Conservation (phyloP, 2,888 invertebrate genomes). For the Drosophila kanekoi region DNA sequence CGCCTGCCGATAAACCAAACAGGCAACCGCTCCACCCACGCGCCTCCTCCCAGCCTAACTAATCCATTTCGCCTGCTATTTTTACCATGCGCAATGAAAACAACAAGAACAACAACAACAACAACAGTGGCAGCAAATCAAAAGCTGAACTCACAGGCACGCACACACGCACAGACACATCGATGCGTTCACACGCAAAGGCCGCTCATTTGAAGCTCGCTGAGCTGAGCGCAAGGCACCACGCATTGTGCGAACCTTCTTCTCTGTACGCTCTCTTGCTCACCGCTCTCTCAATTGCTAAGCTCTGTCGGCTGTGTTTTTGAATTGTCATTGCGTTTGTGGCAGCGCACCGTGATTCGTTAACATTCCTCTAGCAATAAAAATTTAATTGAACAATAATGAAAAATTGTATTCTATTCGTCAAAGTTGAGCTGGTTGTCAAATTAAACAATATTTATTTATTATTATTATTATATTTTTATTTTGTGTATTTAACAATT, state of each 20-base stretch:
- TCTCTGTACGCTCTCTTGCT: slow-evolving; percentile 29
- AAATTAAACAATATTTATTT: neutral
- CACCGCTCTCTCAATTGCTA: slow-evolving; percentile 25
- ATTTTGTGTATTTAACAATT: neutral
- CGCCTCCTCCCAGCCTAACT: slow-evolving; percentile 49
- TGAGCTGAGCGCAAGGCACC: slow-evolving; percentile 52
- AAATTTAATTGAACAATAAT: neutral
- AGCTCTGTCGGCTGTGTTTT: slow-evolving; percentile 37
- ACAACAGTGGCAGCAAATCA: slow-evolving; percentile 51
- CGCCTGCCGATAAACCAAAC: slow-evolving; percentile 44
- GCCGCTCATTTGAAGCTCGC: slow-evolving; percentile 57
- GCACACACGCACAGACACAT: slow-evolving; percentile 16
- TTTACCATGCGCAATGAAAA: slow-evolving; percentile 68
- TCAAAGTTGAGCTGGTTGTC: neutral
- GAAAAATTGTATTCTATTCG: neutral
- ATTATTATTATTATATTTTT: neutral
- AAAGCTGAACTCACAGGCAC: slow-evolving; percentile 53
- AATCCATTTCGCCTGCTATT: slow-evolving; percentile 76
- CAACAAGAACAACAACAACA: slow-evolving; percentile 36
- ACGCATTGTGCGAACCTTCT: slow-evolving; percentile 24
- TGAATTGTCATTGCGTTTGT: slow-evolving; percentile 56
- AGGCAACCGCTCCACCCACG: slow-evolving; percentile 1
- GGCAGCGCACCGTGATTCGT: slow-evolving; percentile 34
- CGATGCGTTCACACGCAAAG: slow-evolving; percentile 42
- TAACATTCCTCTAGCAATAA: slow-evolving; percentile 10